phyloP scores from a whole-genome alignment of 2,888 invertebrate genomes.

The Gastrophysa polygoni region DNA sequence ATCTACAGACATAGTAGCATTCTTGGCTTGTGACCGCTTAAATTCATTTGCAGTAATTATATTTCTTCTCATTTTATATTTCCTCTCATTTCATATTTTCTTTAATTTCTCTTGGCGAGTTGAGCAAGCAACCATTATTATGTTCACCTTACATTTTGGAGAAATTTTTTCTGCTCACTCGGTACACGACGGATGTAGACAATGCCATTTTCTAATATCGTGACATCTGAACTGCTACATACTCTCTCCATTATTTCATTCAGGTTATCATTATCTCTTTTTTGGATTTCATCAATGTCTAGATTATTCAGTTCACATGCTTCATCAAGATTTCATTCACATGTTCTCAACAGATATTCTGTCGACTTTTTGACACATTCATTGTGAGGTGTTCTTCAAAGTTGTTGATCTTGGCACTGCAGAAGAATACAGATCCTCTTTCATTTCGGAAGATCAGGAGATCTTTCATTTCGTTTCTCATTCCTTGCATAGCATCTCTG shows the following conservation, averaged over 20 bases:
- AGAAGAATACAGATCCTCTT: neutral
- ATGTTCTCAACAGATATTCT: neutral
- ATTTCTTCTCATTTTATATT: neutral
- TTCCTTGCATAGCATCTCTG: slow-evolving; percentile 4
- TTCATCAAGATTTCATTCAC: slow-evolving; percentile 1
- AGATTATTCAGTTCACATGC: slow-evolving; percentile 3
- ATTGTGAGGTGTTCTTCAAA: slow-evolving; percentile 5
- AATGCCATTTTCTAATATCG: slow-evolving; percentile 2
- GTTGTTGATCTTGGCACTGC: neutral
- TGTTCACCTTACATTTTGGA: neutral
- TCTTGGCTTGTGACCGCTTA: neutral
- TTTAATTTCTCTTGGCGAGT: too few species aligned
- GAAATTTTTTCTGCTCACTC: neutral
- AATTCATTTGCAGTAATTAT: neutral
- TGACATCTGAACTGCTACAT: neutral
- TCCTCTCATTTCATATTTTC: too few species aligned
- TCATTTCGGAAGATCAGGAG: too few species aligned
- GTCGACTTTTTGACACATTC: slow-evolving; percentile 5
- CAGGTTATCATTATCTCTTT: slow-evolving; percentile 3
- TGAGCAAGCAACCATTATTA: neutral
- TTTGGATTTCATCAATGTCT: neutral
- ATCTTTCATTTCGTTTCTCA: slow-evolving; percentile 5
- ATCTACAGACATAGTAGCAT: neutral
- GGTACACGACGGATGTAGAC: neutral
- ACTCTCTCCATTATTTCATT: neutral